phyloP scores from a whole-genome alignment of 92 coral and sea anemone genomes.

The Virgularia gustaviana region DNA sequence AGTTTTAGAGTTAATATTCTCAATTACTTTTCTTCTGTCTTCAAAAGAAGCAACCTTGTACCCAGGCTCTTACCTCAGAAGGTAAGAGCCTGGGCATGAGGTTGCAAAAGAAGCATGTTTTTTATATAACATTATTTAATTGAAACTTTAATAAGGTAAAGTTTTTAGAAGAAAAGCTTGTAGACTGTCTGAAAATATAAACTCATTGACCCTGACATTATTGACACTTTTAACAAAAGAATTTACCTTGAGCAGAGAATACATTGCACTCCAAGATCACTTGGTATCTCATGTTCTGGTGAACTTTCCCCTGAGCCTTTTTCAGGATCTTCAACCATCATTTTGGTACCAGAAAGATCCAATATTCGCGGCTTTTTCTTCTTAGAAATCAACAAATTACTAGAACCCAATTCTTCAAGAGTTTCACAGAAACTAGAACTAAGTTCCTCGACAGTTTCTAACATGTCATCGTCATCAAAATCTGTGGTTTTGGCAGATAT shows the following conservation, averaged over 20 bases:
- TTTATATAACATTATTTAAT: too few species aligned
- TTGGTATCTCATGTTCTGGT: conserved; percentile 43
- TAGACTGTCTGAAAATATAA: too few species aligned
- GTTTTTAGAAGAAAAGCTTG: too few species aligned
- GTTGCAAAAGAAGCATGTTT: too few species aligned
- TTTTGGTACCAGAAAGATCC: conserved; percentile 64
- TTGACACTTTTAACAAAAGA: too few species aligned
- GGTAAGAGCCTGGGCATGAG: too few species aligned
- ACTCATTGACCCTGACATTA: too few species aligned
- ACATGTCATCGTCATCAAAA: conserved; percentile 53
- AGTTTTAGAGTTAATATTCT: too few species aligned
- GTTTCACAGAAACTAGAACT: conserved; percentile 65
- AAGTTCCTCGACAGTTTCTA: conserved; percentile 75
- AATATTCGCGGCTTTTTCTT: conserved; percentile 73
- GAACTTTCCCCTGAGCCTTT: conserved; percentile 55
- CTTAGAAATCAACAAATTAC: conserved; percentile 55
- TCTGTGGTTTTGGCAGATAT: conserved; percentile 43
- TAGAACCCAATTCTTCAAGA: conserved; percentile 75
- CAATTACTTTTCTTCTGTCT: too few species aligned
- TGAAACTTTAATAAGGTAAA: too few species aligned
- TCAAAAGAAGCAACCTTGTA: too few species aligned
- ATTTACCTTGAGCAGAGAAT: conserved; percentile 72
- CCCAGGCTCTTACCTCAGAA: too few species aligned
- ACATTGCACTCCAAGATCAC: conserved; percentile 58
- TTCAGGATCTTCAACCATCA: conserved; percentile 61